phyloP scores from a whole-genome alignment of 2,888 invertebrate genomes.

The Ashinkailepas kermadecensis region DNA sequence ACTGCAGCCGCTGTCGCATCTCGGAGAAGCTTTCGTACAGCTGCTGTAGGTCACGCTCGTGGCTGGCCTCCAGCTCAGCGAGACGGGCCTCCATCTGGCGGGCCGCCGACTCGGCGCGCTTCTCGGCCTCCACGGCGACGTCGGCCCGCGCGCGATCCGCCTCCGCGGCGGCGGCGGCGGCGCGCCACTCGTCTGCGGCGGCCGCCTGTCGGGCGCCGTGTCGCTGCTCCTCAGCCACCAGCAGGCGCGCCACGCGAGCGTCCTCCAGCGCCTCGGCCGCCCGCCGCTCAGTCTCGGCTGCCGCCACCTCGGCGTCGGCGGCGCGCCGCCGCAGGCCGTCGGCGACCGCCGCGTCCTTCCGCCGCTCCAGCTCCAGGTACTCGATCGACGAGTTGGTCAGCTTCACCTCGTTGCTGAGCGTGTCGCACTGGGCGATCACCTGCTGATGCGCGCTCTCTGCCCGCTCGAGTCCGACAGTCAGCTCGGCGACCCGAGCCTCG shows the following conservation, averaged over 20 bases:
- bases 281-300: background rate
- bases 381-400: constrained; percentile 6
- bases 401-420: background rate
- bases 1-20: constrained; percentile 4
- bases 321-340: background rate
- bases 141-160: background rate
- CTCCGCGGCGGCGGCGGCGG: background rate
- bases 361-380: background rate
- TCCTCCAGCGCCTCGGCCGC: background rate
- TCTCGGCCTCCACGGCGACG: background rate
- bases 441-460: background rate
- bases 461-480: background rate
- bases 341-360: background rate
- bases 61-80: background rate
- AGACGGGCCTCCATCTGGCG: background rate
- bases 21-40: constrained; percentile 11
- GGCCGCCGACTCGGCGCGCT: background rate
- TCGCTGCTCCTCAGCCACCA: constrained; percentile 12
- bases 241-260: background rate
- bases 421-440: background rate
- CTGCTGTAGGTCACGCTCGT: constrained; percentile 12
- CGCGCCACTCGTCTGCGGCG: background rate
- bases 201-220: background rate
- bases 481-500: background rate
- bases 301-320: background rate